phyloP scores from a whole-genome alignment of 2,113 vertebrate genomes.

The Dunckerocampus dactyliophorus region DNA sequence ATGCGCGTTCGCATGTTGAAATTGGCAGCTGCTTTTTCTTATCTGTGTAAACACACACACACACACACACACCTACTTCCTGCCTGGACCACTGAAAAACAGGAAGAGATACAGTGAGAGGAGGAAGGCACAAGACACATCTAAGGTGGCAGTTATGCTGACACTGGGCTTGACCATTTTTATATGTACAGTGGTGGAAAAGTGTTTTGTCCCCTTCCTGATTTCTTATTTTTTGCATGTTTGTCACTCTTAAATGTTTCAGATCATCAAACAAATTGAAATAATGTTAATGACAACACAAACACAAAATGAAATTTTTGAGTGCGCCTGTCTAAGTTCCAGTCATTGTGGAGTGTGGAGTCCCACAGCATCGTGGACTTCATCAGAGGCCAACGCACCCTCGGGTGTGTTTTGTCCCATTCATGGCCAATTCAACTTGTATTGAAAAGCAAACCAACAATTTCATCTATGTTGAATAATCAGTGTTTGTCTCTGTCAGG shows the following conservation, averaged over 20 bases:
- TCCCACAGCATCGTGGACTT: constrained; percentile 38
- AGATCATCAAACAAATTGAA: no score
- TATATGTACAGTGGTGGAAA: no score
- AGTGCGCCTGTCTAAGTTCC: not conserved
- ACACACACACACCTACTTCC: not conserved
- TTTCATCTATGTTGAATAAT: no score
- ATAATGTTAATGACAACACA: no score
- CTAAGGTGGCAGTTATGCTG: not conserved
- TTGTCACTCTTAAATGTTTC: no score
- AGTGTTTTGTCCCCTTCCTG: no score
- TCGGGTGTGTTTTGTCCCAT: not conserved
- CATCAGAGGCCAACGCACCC: not conserved
- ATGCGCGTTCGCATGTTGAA: not conserved
- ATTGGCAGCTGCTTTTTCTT: not conserved
- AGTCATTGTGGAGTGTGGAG: constrained; percentile 60
- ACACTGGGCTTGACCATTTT: not conserved
- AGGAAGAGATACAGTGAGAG: not conserved
- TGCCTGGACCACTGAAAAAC: not conserved
- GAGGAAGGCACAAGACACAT: not conserved
- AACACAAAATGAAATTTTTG: no score
- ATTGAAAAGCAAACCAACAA: no score
- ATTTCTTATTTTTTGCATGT: no score
- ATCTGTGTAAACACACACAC: not conserved
- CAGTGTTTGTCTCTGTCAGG: constrained; percentile 14
- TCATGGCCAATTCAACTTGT: no score